Conservation (phyloP, 2,797 vertebrate genomes). For the Cirrhinus mrigala region DNA sequence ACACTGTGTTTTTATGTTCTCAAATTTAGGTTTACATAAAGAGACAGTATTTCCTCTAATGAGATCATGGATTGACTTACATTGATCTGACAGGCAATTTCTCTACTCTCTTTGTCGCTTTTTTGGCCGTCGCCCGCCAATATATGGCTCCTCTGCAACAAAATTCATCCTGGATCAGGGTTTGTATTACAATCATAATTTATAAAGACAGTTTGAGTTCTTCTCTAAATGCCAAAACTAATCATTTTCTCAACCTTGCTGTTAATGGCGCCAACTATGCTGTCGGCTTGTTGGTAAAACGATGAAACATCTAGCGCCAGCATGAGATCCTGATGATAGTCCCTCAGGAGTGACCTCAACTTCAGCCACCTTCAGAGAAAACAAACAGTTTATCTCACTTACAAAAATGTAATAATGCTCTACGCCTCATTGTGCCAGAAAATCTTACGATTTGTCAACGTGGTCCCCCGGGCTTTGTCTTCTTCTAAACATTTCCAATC, state of each 20-base stretch:
- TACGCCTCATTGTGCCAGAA: background rate
- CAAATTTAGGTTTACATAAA: background rate
- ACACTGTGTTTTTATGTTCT: conserved; percentile 1
- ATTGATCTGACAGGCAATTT: conserved; percentile 78
- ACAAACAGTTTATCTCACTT: background rate
- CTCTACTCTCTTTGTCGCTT: conserved; percentile 69
- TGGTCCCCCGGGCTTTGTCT: conserved; percentile 23
- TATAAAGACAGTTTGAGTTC: background rate
- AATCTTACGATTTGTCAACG: conserved; percentile 47
- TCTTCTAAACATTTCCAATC: conserved; percentile 26
- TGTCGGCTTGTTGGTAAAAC: conserved; percentile 78
- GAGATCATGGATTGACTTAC: conserved; percentile 64
- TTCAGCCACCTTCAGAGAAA: conserved; percentile 71
- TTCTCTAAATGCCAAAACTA: background rate
- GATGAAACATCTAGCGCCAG: conserved; percentile 76
- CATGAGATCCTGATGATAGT: conserved; percentile 75
- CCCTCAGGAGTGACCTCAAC: conserved; percentile 69
- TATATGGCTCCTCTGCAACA: conserved; percentile 63
- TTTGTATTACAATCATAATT: background rate
- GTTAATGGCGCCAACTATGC: conserved; percentile 68
- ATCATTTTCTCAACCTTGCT: conserved; percentile 65
- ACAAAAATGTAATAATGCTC: background rate
- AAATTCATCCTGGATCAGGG: background rate
- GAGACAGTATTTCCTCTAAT: background rate
- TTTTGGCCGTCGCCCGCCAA: conserved; percentile 57